Conservation (phyloP, 2,113 vertebrate species). For the Dipodomys spectabilis region DNA sequence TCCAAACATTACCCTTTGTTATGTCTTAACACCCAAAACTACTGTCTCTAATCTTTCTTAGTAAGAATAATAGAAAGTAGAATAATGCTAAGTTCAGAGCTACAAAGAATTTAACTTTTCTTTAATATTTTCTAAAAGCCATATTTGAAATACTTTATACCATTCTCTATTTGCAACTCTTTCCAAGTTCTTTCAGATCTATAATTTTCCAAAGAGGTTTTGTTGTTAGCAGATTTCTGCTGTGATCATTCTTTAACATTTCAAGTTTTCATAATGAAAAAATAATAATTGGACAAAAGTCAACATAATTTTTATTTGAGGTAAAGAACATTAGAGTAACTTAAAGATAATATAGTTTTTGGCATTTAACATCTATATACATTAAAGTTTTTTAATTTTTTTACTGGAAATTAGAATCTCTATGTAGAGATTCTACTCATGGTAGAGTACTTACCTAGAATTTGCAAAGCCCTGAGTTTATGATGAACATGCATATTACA, state of each 20-base stretch:
- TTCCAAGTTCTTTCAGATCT: conserved; percentile 33
- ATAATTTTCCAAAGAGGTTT: not conserved
- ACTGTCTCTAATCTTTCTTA: not conserved
- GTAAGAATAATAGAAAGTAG: not conserved
- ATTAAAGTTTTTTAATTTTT: conserved; percentile 65
- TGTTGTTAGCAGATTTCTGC: conserved; percentile 1
- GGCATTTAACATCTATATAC: conserved; percentile 17
- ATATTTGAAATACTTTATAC: conserved; percentile 25
- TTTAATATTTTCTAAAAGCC: not conserved
- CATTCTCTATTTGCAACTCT: not conserved
- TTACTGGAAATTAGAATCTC: conserved; percentile 71
- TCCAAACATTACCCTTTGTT: not conserved
- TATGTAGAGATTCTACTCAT: not conserved
- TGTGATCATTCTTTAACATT: conserved; percentile 13
- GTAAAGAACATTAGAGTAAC: conserved; percentile 61
- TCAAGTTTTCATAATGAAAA: conserved; percentile 49
- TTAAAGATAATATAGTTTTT: conserved; percentile 71
- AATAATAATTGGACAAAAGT: not conserved
- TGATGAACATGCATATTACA: not conserved
- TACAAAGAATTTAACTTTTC: not conserved
- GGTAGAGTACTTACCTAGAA: not conserved
- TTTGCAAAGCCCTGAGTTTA: not conserved
- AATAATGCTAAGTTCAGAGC: conserved; percentile 4
- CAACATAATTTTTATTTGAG: conserved; percentile 63
- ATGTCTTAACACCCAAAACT: conserved; percentile 19